Percentiles rank a stretch among this genome's conserved stretches.
Conservation (phyloP, 2,888 invertebrate species). For the Hyles lineata region DNA sequence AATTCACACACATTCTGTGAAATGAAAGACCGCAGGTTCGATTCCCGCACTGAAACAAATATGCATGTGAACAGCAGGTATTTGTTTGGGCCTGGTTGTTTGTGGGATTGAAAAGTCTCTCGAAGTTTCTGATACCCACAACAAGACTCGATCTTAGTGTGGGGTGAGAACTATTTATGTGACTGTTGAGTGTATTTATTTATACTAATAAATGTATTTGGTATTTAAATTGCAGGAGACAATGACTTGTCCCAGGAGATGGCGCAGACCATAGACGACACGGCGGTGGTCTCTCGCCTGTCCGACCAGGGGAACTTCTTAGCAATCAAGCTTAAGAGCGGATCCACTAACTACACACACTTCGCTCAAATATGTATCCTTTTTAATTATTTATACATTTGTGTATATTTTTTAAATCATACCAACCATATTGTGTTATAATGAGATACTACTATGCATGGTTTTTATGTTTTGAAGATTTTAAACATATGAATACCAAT, state of each 20-base stretch:
- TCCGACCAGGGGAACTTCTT: slow-evolving; percentile 88
- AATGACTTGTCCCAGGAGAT: slow-evolving; percentile 89
- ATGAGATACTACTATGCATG: too few relatives aligned
- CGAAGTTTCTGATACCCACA: too few relatives aligned
- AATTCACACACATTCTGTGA: too few relatives aligned
- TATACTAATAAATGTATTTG: background rate
- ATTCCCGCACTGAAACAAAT: too few relatives aligned
- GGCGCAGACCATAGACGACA: slow-evolving; percentile 85
- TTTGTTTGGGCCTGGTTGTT: too few relatives aligned
- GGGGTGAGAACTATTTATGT: too few relatives aligned
- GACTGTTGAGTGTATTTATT: too few relatives aligned
- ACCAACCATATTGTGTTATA: background rate
- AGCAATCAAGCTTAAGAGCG: slow-evolving; percentile 90
- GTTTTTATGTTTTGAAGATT: background rate
- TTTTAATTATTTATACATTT: slow-evolving; percentile 52
- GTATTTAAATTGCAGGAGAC: slow-evolving; percentile 84
- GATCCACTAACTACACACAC: slow-evolving; percentile 90
- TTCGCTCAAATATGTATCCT: slow-evolving; percentile 95
- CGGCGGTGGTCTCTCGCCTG: slow-evolving; percentile 81
- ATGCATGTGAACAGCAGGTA: too few relatives aligned
- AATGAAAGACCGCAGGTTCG: too few relatives aligned
- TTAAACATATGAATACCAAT: too few relatives aligned
- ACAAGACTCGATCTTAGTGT: too few relatives aligned
- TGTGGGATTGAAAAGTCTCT: too few relatives aligned
- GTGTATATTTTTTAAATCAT: background rate